phyloP scores from a whole-genome alignment of 2,113 vertebrate species.

The Dasypus novemcinctus region DNA sequence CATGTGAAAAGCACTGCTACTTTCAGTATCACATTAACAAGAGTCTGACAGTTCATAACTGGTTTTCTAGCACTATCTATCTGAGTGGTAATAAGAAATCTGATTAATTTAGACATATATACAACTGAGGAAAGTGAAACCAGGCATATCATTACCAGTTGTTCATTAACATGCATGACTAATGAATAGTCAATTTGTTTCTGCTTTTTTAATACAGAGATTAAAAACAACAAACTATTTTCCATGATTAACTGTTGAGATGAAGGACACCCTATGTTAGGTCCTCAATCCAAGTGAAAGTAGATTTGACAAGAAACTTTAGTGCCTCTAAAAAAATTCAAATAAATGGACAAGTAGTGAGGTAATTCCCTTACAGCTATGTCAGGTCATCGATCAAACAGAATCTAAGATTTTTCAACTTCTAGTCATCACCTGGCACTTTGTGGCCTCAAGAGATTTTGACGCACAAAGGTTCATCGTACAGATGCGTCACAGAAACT shows the following conservation, averaged over 20 bases:
- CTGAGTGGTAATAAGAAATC: neutral
- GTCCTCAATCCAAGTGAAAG: neutral
- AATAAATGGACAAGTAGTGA: neutral
- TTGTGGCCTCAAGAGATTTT: neutral
- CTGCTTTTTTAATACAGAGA: neutral
- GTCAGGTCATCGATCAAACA: neutral
- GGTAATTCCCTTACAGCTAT: neutral
- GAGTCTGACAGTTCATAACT: neutral
- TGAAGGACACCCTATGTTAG: neutral
- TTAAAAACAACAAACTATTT: neutral
- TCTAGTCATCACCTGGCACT: neutral
- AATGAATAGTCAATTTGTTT: neutral
- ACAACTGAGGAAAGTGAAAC: neutral
- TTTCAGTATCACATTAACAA: neutral
- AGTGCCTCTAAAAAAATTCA: neutral
- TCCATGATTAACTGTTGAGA: neutral
- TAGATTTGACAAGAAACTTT: neutral
- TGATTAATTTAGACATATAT: neutral
- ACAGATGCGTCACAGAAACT: neutral
- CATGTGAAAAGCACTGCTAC: neutral
- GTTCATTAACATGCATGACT: neutral
- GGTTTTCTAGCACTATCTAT: neutral
- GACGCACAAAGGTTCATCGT: conserved; percentile 11
- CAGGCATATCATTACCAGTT: neutral
- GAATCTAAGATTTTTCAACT: neutral